These are phyloP conservation scores for Leptoclinus maculatus DNA, from an alignment of 2,797 vertebrate genomes.

Conservation along the genomic window DNA sequence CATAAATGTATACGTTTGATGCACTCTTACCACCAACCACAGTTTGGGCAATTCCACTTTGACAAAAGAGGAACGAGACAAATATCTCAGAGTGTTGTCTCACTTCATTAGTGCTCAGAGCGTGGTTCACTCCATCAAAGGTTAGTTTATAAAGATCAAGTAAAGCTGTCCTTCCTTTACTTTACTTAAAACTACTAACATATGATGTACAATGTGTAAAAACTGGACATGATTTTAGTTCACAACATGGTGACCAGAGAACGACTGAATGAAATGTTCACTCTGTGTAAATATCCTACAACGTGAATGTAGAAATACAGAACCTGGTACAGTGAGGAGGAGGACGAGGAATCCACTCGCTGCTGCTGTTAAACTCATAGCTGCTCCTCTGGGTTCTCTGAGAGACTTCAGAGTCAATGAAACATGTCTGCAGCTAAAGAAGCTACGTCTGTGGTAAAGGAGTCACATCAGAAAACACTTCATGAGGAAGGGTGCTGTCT, in stretches of 20 bases:
- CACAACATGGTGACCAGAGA: neutral
- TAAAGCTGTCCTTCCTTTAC: neutral
- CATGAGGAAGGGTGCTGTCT: neutral
- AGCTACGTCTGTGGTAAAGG: neutral
- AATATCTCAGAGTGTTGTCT: neutral
- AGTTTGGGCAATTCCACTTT: too few relatives aligned
- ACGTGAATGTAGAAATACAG: neutral
- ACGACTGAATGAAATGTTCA: neutral
- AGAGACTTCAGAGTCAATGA: neutral
- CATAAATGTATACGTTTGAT: neutral
- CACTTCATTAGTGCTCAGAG: neutral
- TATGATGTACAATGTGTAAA: neutral
- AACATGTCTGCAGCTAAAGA: neutral
- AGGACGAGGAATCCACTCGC: neutral
- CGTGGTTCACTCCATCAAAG: neutral
- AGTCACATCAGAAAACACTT: neutral
- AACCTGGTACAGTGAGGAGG: neutral
- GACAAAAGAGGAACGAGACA: neutral
- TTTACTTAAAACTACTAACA: neutral
- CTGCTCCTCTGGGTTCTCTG: neutral
- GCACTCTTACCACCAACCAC: neutral
- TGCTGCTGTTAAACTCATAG: neutral
- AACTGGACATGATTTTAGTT: neutral
- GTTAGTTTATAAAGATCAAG: too few relatives aligned
- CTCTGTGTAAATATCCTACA: neutral